Percentiles rank a stretch among this genome's conserved stretches.
Conservation (phyloP, 1,140 invertebrate genomes). For the Lepidurus packardi region DNA sequence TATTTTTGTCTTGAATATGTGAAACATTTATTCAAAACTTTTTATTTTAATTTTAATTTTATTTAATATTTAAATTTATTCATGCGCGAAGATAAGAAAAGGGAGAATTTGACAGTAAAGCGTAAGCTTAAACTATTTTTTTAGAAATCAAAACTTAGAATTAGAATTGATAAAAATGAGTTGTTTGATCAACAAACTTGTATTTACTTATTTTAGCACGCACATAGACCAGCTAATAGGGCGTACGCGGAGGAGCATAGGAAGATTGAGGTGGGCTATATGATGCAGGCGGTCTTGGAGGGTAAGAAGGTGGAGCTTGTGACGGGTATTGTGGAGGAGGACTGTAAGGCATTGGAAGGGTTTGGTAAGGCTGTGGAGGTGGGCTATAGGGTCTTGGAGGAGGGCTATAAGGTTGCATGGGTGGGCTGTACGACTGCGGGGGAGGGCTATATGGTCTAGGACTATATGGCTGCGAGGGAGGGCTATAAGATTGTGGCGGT, state of each 20-base stretch:
- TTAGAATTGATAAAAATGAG: background rate
- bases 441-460: background rate
- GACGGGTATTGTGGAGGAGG: background rate
- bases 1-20: no score
- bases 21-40: no score
- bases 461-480: background rate
- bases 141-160: background rate
- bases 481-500: background rate
- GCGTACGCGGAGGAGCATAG: background rate
- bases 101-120: background rate
- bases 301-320: background rate
- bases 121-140: background rate
- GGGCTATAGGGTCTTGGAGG: background rate
- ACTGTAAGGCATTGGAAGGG: background rate
- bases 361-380: background rate
- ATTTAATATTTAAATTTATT: no score
- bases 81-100: background rate
- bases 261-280: background rate
- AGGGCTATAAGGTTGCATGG: background rate
- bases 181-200: background rate
- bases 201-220: background rate
- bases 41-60: no score
- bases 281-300: background rate
- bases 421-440: background rate
- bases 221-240: constrained; percentile 3